Evolutionary conservation across 2,888 invertebrate species (phyloP), one percentile per base, ranked within the genome.

Genomic region (Hyppa rectilinea): DNA sequence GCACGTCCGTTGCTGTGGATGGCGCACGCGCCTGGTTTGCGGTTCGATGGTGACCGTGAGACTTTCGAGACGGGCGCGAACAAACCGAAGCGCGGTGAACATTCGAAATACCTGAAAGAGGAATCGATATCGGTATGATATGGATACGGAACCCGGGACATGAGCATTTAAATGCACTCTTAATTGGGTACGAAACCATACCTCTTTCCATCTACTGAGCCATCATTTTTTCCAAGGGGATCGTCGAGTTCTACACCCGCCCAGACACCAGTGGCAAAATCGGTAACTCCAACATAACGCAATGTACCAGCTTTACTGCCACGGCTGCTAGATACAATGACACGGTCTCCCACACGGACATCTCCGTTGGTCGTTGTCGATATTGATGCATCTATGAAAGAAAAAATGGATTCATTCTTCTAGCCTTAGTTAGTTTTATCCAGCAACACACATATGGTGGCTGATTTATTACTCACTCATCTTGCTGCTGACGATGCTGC

Each of bases 221-320:
- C 99, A 90, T 99, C 99, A 93, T 99, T 99, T 95, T 99, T 99
- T 65, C 99, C 99, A 73, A 98, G 95, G 1, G 98, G 97, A 82
- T 99, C 99, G 90, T 99, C 99, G 83, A 99, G 96, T 92, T 99
- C 99, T 29, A 99, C 98, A 34, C 99, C 99, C 77, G 98, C 99
- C 99, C 99, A 99, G 85, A 98, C 97, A 45, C 99, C 99, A 45
- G 97, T 93, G 1, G 99, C 99, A 92, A 99, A 99, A 87, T 98
- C 98, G 43, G 99, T 98, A 62, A 96, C 95, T 36, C 99, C 99
- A 80, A 99, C 96, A 91, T 97, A 99, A 83, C 98, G 97, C 64
- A 99, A 96, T 49, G 97, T 97, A 64, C 99, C 99, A 20, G 98
- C 97, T 94, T 99, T 99, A 86, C 98, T 98, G 74, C 98, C 98